A percentile compares a stretch with the other conserved stretches of the same genome.
Evolutionary conservation across 2,797 vertebrate species (phyloP).

Genomic region (Acipenser oxyrinchus): DNA sequence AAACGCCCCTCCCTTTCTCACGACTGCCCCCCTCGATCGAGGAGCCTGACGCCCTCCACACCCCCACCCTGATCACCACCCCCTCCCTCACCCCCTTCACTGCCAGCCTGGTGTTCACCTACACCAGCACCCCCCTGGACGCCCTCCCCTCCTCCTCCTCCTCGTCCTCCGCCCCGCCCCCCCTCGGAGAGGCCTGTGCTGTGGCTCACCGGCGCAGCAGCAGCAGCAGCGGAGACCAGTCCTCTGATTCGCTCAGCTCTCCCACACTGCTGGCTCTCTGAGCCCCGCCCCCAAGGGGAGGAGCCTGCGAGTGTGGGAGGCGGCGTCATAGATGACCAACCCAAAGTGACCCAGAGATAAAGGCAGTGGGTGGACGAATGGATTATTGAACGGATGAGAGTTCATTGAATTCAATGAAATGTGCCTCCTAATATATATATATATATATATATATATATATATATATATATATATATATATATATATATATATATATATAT

Average conservation of each 20-base stretch:
- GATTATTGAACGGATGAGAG: too few species aligned
- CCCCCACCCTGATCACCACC: constrained; percentile 73
- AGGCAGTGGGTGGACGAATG: too few species aligned
- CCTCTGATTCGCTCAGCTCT: constrained; percentile 80
- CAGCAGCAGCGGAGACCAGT: constrained; percentile 80
- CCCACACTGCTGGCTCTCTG: constrained; percentile 80
- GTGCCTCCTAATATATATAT: too few species aligned
- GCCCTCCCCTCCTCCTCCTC: constrained; percentile 31
- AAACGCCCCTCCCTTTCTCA: constrained; percentile 25
- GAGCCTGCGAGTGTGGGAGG: too few species aligned
- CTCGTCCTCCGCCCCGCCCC: constrained; percentile 36
- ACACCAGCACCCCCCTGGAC: constrained; percentile 53
- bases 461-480: too few species aligned
- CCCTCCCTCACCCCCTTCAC: constrained; percentile 77
- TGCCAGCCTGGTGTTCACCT: constrained; percentile 72
- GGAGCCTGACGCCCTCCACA: constrained; percentile 78
- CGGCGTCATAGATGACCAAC: too few species aligned
- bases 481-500: too few species aligned
- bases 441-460: too few species aligned
- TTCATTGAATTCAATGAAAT: too few species aligned
- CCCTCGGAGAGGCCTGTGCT: constrained; percentile 52
- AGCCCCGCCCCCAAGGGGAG: constrained; percentile 21
- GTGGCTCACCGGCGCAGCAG: constrained; percentile 81
- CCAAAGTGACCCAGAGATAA: too few species aligned
- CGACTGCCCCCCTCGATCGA: constrained; percentile 22